These are phyloP conservation scores for Ahaetulla prasina DNA, from an alignment of 2,113 vertebrate genomes.

Conservation along the genomic window DNA sequence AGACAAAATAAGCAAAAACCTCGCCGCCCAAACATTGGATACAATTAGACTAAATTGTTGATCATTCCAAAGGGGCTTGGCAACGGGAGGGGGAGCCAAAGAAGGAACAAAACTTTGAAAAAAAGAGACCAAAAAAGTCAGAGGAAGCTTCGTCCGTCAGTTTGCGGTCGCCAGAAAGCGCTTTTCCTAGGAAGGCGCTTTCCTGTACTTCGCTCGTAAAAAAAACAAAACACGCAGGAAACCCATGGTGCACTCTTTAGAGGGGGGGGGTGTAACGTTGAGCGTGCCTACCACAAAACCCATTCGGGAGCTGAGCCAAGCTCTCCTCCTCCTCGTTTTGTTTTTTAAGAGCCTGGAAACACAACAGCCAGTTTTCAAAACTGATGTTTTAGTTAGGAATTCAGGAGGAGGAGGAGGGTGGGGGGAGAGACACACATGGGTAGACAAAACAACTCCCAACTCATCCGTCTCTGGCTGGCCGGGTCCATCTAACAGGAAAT, in stretches of 20 bases:
- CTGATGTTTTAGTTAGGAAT: background rate
- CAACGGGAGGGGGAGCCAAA: constrained; percentile 43
- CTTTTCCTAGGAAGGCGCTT: background rate
- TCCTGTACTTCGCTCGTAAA: background rate
- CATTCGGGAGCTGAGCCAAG: background rate
- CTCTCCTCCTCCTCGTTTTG: background rate
- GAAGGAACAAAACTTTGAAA: constrained; percentile 59
- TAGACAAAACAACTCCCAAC: background rate
- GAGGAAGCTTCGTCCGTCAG: constrained; percentile 22
- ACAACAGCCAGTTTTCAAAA: background rate
- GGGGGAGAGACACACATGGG: background rate
- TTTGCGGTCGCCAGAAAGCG: constrained; percentile 45
- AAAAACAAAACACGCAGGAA: background rate
- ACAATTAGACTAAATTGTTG: constrained; percentile 70
- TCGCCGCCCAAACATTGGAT: constrained; percentile 60
- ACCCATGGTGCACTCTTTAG: background rate
- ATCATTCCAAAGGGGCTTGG: constrained; percentile 61
- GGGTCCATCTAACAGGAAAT: background rate
- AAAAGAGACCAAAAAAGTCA: constrained; percentile 38
- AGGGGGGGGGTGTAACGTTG: background rate
- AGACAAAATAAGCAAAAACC: constrained; percentile 67
- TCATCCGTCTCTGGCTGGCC: background rate
- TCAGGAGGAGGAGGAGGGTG: too few species aligned
- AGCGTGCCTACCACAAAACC: background rate
- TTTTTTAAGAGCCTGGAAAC: background rate